Conservation (phyloP, 2,797 vertebrate genomes). For the Sternotherus odoratus region DNA sequence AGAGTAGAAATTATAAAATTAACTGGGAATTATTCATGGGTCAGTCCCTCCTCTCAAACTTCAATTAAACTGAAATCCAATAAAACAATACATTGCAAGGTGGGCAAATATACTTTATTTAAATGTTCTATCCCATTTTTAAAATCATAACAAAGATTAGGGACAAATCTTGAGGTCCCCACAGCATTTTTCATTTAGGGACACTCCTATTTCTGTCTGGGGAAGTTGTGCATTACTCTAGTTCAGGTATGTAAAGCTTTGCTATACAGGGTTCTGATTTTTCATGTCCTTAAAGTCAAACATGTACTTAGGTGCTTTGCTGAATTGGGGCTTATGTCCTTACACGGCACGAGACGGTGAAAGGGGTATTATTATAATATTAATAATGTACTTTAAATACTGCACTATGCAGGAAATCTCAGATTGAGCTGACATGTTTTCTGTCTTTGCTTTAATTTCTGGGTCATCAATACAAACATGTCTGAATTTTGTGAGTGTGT, state of each 20-base stretch:
- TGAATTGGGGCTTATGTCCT: neutral
- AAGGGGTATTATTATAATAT: neutral
- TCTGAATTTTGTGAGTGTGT: neutral
- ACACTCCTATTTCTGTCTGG: slow-evolving; percentile 34
- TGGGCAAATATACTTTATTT: slow-evolving; percentile 61
- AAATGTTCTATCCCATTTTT: slow-evolving; percentile 55
- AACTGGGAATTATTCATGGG: slow-evolving; percentile 56
- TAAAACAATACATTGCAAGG: slow-evolving; percentile 44
- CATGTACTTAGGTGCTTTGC: neutral
- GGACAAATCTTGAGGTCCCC: slow-evolving; percentile 46
- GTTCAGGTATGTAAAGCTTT: slow-evolving; percentile 3
- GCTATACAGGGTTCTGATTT: neutral
- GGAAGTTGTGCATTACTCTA: neutral
- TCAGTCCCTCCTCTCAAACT: slow-evolving; percentile 45
- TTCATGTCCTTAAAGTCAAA: neutral
- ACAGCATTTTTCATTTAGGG: slow-evolving; percentile 56
- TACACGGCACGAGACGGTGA: neutral
- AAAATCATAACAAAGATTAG: slow-evolving; percentile 51
- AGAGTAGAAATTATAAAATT: slow-evolving; percentile 47
- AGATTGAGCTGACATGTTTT: neutral
- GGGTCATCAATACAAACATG: neutral
- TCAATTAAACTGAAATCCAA: slow-evolving; percentile 59
- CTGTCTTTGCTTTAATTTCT: neutral
- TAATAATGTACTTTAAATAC: neutral
- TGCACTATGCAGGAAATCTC: neutral